A percentile compares a stretch with the other conserved stretches of the same genome.
Conservation (phyloP, 2,888 invertebrate species). For the Myopa testacea region DNA sequence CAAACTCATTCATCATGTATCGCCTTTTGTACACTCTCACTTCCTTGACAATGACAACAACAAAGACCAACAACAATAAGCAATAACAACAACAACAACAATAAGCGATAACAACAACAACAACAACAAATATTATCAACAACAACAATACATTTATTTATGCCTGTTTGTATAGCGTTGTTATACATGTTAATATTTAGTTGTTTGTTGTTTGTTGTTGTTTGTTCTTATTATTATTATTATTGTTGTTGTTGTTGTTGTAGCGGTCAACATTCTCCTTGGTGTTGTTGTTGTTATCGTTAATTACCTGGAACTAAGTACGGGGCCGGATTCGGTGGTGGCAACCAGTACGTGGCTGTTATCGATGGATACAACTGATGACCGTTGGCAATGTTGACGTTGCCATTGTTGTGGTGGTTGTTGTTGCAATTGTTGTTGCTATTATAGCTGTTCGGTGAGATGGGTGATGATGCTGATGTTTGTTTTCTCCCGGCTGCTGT, state of each 20-base stretch:
- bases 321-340: slow-evolving; percentile 82
- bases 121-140: neutral
- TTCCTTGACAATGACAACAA: slow-evolving; percentile 27
- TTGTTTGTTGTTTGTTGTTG: neutral
- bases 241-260: neutral
- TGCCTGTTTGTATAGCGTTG: neutral
- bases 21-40: slow-evolving; percentile 15
- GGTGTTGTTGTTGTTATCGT: slow-evolving; percentile 39
- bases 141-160: slow-evolving; percentile 1
- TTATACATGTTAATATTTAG: neutral
- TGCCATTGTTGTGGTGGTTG: slow-evolving; percentile 41
- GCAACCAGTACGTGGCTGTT: slow-evolving; percentile 87
- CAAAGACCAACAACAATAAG: neutral
- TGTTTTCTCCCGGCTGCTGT: slow-evolving; percentile 29
- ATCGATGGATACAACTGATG: slow-evolving; percentile 78
- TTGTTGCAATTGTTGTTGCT: slow-evolving; percentile 40
- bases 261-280: neutral
- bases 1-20: neutral
- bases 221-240: neutral
- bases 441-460: slow-evolving; percentile 44
- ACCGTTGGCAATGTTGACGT: slow-evolving; percentile 57
- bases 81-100: slow-evolving; percentile 7
- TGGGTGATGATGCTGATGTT: slow-evolving; percentile 45
- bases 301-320: slow-evolving; percentile 86
- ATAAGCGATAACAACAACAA: slow-evolving; percentile 1